A percentile compares a stretch with the other conserved stretches of the same genome.
Conservation (phyloP, 2,888 invertebrate species). For the Tortricodes alternella region DNA sequence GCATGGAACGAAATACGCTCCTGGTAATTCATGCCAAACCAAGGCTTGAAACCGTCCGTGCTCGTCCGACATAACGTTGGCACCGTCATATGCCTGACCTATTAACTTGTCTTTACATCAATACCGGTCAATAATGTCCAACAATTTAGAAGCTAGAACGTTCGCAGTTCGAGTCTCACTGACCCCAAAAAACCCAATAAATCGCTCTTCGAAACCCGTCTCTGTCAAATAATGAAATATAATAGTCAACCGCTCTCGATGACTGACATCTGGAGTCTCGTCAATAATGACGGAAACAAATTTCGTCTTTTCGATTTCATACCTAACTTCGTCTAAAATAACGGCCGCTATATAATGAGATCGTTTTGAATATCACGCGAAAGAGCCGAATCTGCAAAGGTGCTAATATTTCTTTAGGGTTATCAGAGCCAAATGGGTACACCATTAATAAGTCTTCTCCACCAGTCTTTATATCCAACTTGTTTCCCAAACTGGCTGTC, state of each 20-base stretch:
- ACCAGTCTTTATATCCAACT: neutral
- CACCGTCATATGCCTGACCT: constrained; percentile 23
- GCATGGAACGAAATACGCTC: too few relatives aligned
- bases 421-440: neutral
- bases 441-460: neutral
- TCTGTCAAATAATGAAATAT: neutral
- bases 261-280: constrained; percentile 30
- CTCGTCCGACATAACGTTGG: constrained; percentile 18
- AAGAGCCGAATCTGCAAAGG: neutral
- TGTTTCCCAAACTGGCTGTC: neutral
- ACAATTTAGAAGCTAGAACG: neutral
- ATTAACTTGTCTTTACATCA: neutral
- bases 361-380: constrained; percentile 20
- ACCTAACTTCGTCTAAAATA: neutral
- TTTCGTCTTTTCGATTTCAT: neutral
- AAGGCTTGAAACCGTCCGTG: constrained; percentile 14
- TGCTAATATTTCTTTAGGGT: neutral
- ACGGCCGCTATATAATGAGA: neutral
- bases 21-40: constrained; percentile 13
- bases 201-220: neutral
- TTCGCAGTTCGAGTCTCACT: neutral
- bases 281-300: constrained; percentile 28
- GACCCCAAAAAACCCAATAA: neutral
- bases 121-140: neutral
- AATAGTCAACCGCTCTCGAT: constrained; percentile 15